Evolutionary conservation across 2,888 invertebrate species (phyloP).

Genomic region (Nomada fabriciana): DNA sequence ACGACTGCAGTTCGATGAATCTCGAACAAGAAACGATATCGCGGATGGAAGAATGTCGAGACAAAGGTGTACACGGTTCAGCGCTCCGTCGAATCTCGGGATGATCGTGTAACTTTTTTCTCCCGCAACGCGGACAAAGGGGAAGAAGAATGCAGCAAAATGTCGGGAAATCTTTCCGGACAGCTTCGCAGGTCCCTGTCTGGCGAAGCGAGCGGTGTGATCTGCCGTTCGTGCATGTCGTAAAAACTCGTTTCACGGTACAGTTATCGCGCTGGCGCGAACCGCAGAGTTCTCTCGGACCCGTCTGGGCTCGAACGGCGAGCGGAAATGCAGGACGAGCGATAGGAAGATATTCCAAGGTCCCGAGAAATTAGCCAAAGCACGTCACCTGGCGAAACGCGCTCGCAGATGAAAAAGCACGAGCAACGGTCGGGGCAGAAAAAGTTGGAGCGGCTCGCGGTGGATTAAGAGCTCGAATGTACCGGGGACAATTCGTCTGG

Average conservation of each 20-base stretch:
- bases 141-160: not conserved
- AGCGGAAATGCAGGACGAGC: not conserved
- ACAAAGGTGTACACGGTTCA: no score
- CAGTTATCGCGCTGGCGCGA: constrained; percentile 33
- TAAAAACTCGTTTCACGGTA: constrained; percentile 60
- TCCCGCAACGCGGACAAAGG: not conserved
- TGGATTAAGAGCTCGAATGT: constrained; percentile 51
- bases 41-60: no score
- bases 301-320: not conserved
- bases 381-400: not conserved
- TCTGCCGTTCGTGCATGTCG: not conserved
- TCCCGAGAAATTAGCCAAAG: no score
- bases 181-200: not conserved
- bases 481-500: constrained; percentile 47
- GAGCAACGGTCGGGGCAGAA: not conserved
- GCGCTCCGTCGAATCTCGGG: no score
- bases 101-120: not conserved
- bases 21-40: no score
- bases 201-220: not conserved
- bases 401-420: not conserved
- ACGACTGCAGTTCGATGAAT: no score
- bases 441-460: constrained; percentile 22
- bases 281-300: constrained; percentile 13
- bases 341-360: not conserved
- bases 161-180: not conserved